A percentile compares a stretch with the other conserved stretches of the same genome.
phyloP scores from a whole-genome alignment of 2,797 vertebrate genomes.

The Fistularia commersonii region DNA sequence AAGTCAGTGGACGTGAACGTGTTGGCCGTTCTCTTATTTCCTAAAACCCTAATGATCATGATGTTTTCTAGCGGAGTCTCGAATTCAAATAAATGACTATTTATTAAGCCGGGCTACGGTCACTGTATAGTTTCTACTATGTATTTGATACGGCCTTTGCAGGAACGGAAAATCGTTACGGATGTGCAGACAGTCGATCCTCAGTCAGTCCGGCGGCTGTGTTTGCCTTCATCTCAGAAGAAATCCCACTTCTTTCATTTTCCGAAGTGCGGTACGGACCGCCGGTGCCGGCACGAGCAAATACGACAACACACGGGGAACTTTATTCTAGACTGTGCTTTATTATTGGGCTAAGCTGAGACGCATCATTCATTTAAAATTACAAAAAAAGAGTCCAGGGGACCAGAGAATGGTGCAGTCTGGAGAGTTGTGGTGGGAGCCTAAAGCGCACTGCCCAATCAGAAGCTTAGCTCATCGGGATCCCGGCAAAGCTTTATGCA shows the following conservation, averaged over 20 bases:
- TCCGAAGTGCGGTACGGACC: not conserved
- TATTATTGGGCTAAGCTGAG: slow-evolving; percentile 99
- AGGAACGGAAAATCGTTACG: too few species aligned
- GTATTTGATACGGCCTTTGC: too few species aligned
- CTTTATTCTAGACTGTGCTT: slow-evolving; percentile 99
- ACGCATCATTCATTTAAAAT: slow-evolving; percentile 99
- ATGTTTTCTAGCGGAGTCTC: slow-evolving; percentile 25
- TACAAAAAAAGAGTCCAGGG: slow-evolving; percentile 97
- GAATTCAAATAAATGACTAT: slow-evolving; percentile 62
- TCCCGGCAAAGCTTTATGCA: slow-evolving; percentile 72
- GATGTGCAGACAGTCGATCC: too few species aligned
- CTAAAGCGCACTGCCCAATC: slow-evolving; percentile 80
- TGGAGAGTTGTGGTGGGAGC: slow-evolving; percentile 87
- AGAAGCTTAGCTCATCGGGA: slow-evolving; percentile 74
- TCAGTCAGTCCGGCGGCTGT: too few species aligned
- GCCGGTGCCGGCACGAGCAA: too few species aligned
- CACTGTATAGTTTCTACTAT: too few species aligned
- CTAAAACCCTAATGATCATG: slow-evolving; percentile 28
- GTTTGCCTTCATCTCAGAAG: too few species aligned
- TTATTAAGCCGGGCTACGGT: slow-evolving; percentile 41
- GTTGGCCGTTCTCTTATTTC: slow-evolving; percentile 9
- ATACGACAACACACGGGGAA: slow-evolving; percentile 59
- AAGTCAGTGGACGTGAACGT: too few species aligned
- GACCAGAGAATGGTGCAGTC: slow-evolving; percentile 90
- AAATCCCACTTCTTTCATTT: not conserved